Evolutionary conservation across 2,888 invertebrate genomes (phyloP).

Genomic region (Protophormia terraenovae): DNA sequence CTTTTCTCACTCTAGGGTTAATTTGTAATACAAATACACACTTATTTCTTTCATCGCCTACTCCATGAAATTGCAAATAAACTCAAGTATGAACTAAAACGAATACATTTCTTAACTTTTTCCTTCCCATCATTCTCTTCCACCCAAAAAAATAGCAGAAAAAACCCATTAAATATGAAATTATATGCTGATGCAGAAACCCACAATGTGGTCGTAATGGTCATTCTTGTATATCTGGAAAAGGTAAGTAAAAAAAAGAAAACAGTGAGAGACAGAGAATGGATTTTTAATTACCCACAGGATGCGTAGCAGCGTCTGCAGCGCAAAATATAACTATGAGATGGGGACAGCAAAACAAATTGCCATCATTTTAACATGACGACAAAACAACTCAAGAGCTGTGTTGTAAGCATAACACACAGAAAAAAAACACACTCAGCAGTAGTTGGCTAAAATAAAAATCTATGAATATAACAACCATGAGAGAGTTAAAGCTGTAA

Average conservation of each 20-base stretch:
- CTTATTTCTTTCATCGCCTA: constrained; percentile 37
- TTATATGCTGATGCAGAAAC: constrained; percentile 37
- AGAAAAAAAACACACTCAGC: not conserved
- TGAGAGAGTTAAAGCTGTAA: constrained; percentile 48
- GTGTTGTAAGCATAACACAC: constrained; percentile 1
- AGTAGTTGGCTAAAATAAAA: not conserved
- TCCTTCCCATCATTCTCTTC: not conserved
- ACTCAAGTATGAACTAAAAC: not conserved
- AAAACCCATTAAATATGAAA: constrained; percentile 45
- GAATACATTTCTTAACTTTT: not conserved
- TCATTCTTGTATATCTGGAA: not conserved
- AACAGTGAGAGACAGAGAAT: constrained; percentile 57
- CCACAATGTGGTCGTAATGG: constrained; percentile 51
- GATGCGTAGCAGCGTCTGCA: constrained; percentile 65
- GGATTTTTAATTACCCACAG: constrained; percentile 72
- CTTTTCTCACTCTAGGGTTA: constrained; percentile 3
- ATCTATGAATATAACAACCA: no score
- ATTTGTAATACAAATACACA: not conserved
- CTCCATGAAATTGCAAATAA: constrained; percentile 5
- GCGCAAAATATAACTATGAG: constrained; percentile 2
- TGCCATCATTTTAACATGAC: constrained; percentile 61
- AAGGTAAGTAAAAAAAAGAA: constrained; percentile 32
- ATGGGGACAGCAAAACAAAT: constrained; percentile 58
- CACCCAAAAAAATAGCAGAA: not conserved
- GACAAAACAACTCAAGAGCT: constrained; percentile 44